These are phyloP conservation scores for Ranitomeya variabilis DNA, from an alignment of 2,113 vertebrate genomes.

Conservation along the genomic window DNA sequence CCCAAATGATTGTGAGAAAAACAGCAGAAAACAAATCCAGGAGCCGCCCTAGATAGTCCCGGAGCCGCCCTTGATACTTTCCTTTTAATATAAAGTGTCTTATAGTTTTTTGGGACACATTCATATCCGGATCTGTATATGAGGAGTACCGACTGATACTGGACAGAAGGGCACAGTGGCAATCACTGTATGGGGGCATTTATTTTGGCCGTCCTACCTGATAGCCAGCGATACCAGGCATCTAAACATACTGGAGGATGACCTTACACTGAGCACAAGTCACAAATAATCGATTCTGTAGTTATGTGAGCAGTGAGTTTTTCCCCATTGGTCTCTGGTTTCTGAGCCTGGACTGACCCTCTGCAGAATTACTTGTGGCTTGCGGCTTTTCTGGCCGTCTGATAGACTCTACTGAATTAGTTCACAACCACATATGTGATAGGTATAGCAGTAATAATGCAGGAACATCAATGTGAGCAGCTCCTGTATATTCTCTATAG, in stretches of 20 bases:
- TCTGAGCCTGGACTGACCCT: neutral
- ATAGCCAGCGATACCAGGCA: neutral
- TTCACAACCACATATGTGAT: neutral
- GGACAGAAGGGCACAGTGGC: too few relatives aligned
- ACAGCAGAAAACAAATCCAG: too few relatives aligned
- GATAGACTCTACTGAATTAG: neutral
- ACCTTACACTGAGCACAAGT: neutral
- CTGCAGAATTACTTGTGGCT: neutral
- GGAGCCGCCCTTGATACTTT: too few relatives aligned
- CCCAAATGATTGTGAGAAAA: too few relatives aligned
- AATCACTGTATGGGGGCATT: too few relatives aligned
- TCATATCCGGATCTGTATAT: too few relatives aligned
- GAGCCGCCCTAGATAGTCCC: too few relatives aligned
- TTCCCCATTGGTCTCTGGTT: neutral
- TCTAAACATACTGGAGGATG: neutral
- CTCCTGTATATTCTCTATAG: neutral
- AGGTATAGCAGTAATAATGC: neutral
- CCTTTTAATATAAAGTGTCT: too few relatives aligned
- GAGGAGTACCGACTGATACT: too few relatives aligned
- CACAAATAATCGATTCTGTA: neutral
- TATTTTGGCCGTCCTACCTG: too few relatives aligned
- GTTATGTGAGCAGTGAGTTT: neutral
- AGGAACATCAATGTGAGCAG: neutral
- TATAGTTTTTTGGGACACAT: too few relatives aligned
- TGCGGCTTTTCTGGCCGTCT: neutral